phyloP scores from a whole-genome alignment of 2,113 vertebrate genomes.

The Fregata magnificens region DNA sequence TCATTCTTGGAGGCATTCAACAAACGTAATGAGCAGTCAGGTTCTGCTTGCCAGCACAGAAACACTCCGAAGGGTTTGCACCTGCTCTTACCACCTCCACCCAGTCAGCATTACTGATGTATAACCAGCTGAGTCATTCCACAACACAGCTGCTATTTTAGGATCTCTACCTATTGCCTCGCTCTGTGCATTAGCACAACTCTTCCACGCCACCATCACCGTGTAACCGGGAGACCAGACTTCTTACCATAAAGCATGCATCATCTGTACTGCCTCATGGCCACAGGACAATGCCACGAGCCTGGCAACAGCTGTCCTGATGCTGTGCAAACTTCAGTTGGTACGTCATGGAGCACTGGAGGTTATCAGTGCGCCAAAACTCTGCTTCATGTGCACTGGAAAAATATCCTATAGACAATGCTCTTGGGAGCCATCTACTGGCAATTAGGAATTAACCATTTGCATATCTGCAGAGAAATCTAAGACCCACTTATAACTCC shows the following conservation, averaged over 20 bases:
- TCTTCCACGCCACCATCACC: background rate
- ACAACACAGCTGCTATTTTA: background rate
- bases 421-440: constrained; percentile 59
- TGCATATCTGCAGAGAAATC: background rate
- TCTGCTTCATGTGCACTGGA: rapidly evolving
- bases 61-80: background rate
- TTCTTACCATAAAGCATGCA: rapidly evolving
- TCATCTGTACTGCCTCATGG: background rate
- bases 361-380: background rate
- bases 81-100: background rate
- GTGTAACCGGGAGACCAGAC: rapidly evolving
- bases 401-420: background rate
- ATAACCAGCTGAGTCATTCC: background rate
- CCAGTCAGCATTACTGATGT: background rate
- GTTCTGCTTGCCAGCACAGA: background rate
- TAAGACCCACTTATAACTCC: background rate
- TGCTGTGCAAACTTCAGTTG: background rate
- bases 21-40: background rate
- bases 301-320: background rate
- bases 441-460: constrained; percentile 24
- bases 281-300: background rate
- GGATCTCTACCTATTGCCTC: background rate
- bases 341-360: background rate
- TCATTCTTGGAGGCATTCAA: background rate
- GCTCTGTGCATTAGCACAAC: rapidly evolving